These are phyloP conservation scores for Aromia moschata DNA, from an alignment of 2,888 invertebrate species.

Conservation along the genomic window DNA sequence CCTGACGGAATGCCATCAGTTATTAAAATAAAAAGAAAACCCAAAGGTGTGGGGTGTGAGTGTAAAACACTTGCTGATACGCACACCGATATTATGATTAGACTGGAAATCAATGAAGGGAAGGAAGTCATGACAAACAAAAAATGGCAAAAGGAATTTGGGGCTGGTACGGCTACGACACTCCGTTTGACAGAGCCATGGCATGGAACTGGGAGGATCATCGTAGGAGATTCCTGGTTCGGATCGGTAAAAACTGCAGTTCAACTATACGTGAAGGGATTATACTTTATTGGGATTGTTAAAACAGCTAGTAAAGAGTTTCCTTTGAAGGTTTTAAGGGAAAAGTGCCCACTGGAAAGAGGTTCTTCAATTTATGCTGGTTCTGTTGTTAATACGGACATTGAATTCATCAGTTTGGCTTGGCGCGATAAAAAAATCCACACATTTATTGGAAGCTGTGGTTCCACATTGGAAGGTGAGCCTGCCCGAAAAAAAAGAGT, in stretches of 20 bases:
- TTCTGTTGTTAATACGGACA: background rate
- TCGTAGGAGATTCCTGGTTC: constrained; percentile 21
- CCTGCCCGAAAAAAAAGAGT: constrained; percentile 8
- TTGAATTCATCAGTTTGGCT: constrained; percentile 7
- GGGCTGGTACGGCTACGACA: constrained; percentile 37
- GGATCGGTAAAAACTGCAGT: constrained; percentile 2
- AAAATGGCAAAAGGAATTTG: constrained; percentile 24
- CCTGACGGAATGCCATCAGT: background rate
- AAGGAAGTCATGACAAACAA: background rate
- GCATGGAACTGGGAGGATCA: constrained; percentile 34
- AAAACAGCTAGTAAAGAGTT: background rate
- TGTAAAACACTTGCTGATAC: background rate
- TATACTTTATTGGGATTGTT: constrained; percentile 3
- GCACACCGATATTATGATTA: background rate
- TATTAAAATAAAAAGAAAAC: background rate
- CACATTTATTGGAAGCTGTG: constrained; percentile 13
- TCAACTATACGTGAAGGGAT: background rate
- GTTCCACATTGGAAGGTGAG: constrained; percentile 5
- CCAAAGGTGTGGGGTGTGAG: background rate
- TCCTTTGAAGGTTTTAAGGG: background rate
- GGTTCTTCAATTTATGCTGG: background rate
- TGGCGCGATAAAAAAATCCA: constrained; percentile 23
- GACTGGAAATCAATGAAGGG: background rate
- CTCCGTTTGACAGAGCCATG: constrained; percentile 36
- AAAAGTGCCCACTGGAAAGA: background rate